phyloP scores from a whole-genome alignment of 2,888 invertebrate species.

The Acrobasis suavella region DNA sequence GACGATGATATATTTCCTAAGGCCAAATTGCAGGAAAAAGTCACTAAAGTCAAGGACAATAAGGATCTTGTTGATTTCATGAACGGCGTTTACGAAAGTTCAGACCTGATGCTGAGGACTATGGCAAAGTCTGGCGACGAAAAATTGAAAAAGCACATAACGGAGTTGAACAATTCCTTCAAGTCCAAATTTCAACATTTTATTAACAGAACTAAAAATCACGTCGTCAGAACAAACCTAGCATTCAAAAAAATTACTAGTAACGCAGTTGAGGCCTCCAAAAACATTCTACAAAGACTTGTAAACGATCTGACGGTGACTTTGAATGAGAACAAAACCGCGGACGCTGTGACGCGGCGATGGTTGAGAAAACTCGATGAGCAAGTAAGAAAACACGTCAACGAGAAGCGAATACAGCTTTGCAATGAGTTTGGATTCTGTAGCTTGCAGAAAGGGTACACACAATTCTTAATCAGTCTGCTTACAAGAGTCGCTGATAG shows the following conservation, averaged over 20 bases:
- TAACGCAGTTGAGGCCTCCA: background rate
- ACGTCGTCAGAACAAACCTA: background rate
- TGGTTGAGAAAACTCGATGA: background rate
- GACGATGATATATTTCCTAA: background rate
- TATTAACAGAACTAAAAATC: background rate
- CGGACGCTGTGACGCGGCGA: background rate
- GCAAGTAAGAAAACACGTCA: background rate
- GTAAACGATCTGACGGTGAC: background rate
- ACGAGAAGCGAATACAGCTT: background rate
- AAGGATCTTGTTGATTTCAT: constrained; percentile 2
- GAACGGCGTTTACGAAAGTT: background rate
- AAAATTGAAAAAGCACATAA: background rate
- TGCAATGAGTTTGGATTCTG: constrained; percentile 3
- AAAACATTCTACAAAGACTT: background rate
- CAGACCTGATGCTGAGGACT: background rate
- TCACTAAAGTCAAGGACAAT: background rate
- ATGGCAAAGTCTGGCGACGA: background rate
- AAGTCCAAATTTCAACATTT: background rate
- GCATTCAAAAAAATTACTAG: constrained; percentile 4
- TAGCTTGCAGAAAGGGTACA: background rate
- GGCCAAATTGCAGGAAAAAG: no score
- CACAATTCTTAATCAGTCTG: background rate
- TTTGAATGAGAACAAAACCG: background rate
- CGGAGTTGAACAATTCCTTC: background rate
- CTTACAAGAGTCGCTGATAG: background rate